A percentile compares a stretch with the other conserved stretches of the same genome.
Conservation (phyloP, 2,797 vertebrate species). For the Salarias fasciatus region DNA sequence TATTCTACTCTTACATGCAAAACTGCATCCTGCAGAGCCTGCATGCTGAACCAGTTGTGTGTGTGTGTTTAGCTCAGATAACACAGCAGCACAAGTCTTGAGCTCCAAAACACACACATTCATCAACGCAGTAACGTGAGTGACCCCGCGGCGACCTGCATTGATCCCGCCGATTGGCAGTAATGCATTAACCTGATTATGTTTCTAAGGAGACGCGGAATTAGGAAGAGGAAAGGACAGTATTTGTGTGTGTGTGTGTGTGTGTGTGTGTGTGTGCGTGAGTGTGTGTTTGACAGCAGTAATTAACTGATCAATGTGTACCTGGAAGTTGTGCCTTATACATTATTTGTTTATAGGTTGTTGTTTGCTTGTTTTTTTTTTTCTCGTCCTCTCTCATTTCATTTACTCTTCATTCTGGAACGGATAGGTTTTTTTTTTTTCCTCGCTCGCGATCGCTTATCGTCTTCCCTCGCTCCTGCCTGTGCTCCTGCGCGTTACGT, state of each 20-base stretch:
- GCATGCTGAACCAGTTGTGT: no score
- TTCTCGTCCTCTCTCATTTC: no score
- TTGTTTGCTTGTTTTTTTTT: no score
- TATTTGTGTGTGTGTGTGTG: not conserved
- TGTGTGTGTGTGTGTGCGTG: not conserved
- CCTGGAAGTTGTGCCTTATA: no score
- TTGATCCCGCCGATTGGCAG: slow-evolving; percentile 51
- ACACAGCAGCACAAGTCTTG: no score
- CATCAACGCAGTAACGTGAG: not conserved
- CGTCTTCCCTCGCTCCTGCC: not conserved
- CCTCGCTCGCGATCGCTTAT: not conserved
- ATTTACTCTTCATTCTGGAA: no score
- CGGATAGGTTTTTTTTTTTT: not conserved
- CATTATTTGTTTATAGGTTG: no score
- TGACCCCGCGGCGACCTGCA: slow-evolving; percentile 43
- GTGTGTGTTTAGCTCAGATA: no score
- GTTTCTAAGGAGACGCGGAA: slow-evolving; percentile 28
- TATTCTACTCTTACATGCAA: no score
- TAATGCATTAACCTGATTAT: slow-evolving; percentile 60
- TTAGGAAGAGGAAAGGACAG: not conserved
- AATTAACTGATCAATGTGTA: no score
- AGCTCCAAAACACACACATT: not conserved
- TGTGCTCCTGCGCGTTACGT: slow-evolving; percentile 1
- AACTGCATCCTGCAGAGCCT: no score
- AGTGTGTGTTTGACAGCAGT: not conserved